These are phyloP conservation scores for Sylvia borin DNA, from an alignment of 2,797 vertebrate genomes.

Conservation along the genomic window DNA sequence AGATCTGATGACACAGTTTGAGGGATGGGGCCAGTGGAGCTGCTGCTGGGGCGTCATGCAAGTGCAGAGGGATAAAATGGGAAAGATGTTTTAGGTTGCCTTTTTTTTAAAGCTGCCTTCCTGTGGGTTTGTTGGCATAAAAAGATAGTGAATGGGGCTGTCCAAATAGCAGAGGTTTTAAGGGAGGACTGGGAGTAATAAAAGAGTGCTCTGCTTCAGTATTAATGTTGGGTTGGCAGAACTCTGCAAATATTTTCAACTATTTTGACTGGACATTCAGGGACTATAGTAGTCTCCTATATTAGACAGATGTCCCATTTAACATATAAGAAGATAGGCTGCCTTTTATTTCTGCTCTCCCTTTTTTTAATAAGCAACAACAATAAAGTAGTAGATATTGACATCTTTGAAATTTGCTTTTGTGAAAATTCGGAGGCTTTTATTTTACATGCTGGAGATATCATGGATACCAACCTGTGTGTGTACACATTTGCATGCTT, in stretches of 20 bases:
- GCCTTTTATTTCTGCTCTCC: background rate
- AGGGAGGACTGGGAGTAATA: background rate
- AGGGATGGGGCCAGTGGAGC: background rate
- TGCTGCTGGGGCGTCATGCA: fast-evolving
- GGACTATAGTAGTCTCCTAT: background rate
- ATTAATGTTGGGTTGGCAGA: background rate
- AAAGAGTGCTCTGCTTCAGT: background rate
- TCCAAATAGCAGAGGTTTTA: background rate
- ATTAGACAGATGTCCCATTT: background rate
- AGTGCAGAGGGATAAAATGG: background rate
- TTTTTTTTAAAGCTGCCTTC: background rate
- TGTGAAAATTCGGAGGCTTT: background rate
- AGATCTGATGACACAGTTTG: background rate
- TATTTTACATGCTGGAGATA: background rate
- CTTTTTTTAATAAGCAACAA: background rate
- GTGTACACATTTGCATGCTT: background rate
- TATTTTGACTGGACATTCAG: background rate
- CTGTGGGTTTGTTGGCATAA: background rate
- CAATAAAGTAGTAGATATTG: background rate
- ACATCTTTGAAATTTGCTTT: background rate
- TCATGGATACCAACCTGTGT: background rate
- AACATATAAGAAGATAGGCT: background rate
- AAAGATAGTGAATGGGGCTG: background rate
- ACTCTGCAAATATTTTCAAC: background rate
- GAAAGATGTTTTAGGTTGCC: background rate